Evolutionary conservation across 2,797 vertebrate species (phyloP).

Genomic region (Cygnus olor): DNA sequence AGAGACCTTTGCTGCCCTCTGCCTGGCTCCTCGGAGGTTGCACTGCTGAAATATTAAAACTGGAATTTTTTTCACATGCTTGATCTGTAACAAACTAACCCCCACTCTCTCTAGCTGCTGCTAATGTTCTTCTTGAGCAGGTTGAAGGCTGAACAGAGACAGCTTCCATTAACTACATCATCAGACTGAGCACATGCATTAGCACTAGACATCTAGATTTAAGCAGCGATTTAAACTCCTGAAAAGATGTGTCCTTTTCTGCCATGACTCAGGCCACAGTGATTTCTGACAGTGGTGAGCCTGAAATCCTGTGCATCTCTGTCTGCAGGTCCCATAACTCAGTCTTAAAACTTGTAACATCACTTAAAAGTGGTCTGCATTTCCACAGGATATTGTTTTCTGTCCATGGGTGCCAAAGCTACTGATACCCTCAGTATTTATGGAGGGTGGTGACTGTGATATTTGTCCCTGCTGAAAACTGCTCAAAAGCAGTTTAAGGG

Average conservation of each 20-base stretch:
- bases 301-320: not conserved
- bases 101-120: not conserved
- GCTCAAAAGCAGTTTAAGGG: not conserved
- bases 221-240: not conserved
- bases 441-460: not conserved
- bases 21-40: not conserved
- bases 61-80: fast-evolving
- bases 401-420: not conserved
- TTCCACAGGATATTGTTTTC: not conserved
- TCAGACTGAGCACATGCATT: fast-evolving
- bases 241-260: not conserved
- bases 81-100: not conserved
- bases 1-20: slow-evolving; percentile 48
- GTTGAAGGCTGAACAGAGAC: not conserved
- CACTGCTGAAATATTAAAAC: fast-evolving
- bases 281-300: not conserved
- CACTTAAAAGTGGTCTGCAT: not conserved
- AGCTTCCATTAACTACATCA: not conserved
- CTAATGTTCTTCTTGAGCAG: not conserved
- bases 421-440: not conserved
- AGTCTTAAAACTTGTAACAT: not conserved
- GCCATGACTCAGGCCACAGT: not conserved
- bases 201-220: not conserved
- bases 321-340: not conserved
- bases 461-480: not conserved